phyloP scores from a whole-genome alignment of 1,140 invertebrate genomes.

The Hestina assimilis region DNA sequence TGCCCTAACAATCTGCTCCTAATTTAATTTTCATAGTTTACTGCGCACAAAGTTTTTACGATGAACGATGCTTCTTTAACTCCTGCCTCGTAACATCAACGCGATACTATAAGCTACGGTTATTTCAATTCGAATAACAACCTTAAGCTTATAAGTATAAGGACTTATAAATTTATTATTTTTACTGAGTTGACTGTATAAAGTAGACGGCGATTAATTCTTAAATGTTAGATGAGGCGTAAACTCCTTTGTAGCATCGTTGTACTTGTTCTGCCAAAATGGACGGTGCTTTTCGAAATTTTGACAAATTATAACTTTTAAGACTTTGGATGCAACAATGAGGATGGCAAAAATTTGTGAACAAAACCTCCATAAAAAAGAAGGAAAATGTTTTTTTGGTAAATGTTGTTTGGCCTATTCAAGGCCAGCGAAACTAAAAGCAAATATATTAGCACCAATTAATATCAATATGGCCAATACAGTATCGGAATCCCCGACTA shows the following conservation, averaged over 20 bases:
- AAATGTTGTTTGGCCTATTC: no score
- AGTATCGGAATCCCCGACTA: no score
- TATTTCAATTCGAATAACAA: not conserved
- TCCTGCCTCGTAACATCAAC: conserved; percentile 22
- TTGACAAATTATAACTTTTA: conserved; percentile 8
- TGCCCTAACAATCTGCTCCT: conserved; percentile 38
- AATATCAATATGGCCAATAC: no score
- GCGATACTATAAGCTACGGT: not conserved
- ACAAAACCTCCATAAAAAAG: no score
- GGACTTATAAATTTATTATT: conserved; percentile 4
- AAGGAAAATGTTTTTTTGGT: no score
- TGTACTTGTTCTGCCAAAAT: conserved; percentile 16
- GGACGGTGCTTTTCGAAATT: conserved; percentile 17
- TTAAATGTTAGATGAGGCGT: conserved; percentile 64
- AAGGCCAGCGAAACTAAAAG: no score
- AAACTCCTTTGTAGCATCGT: conserved; percentile 49
- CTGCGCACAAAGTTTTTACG: conserved; percentile 53
- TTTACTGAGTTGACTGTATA: conserved; percentile 11
- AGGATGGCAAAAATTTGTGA: no score
- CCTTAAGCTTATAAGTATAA: not conserved
- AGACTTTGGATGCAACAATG: no score
- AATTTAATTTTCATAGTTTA: conserved; percentile 69
- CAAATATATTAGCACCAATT: no score
- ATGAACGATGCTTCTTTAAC: conserved; percentile 50
- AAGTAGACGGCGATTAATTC: conserved; percentile 57